Evolutionary conservation across 2,888 invertebrate genomes (phyloP), one percentile per base, ranked within the genome.

Genomic region (Chesias legatella): DNA sequence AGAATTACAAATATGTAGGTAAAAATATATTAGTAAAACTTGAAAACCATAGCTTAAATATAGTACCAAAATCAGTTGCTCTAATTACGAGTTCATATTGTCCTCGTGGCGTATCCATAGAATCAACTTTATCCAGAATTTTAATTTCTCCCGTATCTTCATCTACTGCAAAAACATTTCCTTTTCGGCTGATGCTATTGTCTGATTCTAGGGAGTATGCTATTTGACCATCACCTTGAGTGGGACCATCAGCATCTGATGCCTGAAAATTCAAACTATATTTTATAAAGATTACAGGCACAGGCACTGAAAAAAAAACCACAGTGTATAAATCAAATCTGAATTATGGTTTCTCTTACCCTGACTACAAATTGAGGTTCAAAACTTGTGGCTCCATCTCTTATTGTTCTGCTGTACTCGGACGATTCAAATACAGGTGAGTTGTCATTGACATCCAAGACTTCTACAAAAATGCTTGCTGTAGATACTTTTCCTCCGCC

Each of bases 381-480:
- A 67, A 96, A 95, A 53, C 90, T 91, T 0, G 89, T 90, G 0
- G 93, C 93, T 0, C 93, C 94, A 67, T 96, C 95, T 42, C 94
- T 88, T 4, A 96, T 92, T 0, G 93, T 94, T 38, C 94, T 86
- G 11, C 91, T 91, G 57, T 95, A 94, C 52, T 94, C 94, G 0
- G 79, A 60, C 17, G 89, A 88, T 60, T 94, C 93, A 65, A 95
- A 95, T 1, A 89, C 63, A 0, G 95, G 95, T 13, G 91, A 83
- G 57, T 95, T 95, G 60, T 95, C 95, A 57, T 95, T 95, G 0
- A 94, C 90, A 60, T 95, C 95, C 3, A 91, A 66, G 0, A 95
- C 88, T 51, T 93, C 92, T 7, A 95, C 89, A 33, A 92, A 90
- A 23, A 95, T 80, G 70, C 93, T 93, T 0, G 92, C 91, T 17